Evolutionary conservation across 23 tunicate genomes (phyloP), one percentile per base, ranked within the genome.

Genomic region (Pegea sp.): DNA sequence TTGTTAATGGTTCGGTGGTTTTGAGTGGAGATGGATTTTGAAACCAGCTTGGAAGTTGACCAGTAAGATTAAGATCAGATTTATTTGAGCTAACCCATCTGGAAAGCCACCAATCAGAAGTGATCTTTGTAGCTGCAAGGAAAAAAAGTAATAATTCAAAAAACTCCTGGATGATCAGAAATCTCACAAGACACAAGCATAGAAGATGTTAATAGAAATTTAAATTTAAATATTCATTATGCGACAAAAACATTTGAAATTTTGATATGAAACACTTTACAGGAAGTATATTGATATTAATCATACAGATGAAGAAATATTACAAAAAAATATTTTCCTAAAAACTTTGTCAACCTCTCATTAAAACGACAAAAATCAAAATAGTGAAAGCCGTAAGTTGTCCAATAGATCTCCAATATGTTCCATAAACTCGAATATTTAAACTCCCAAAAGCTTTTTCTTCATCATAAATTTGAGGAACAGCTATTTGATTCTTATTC

Each of bases 101-200:
- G 8, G 95, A 68, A 26, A 84, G 33, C 95, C 95, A 84, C 95
- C 95, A 84, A 63, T 84, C 95, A 42, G 95, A 84, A 21, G 64
- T 53, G 19, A 84, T 77, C 33, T 84, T 84, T 30, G 95, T 73
- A 44, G 69, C 95, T 84, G 57, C 4, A 58, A 31, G 48, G 48
- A 3, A 21, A 30, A 27, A 11, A 50, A 50, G 22, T 38, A 38
- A 6, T 6, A 50, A n/a, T n/a, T n/a, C n/a, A n/a, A n/a, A n/a
- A n/a, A n/a, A n/a, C n/a, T n/a, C n/a, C n/a, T n/a, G n/a, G n/a
- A n/a, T n/a, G n/a, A n/a, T n/a, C n/a, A n/a, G n/a, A n/a, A n/a
- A n/a, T n/a, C n/a, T n/a, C n/a, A n/a, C n/a, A n/a, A n/a, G n/a
- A n/a, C n/a, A n/a, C n/a, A n/a, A n/a, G n/a, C n/a, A n/a, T n/a